These are phyloP conservation scores for Stylophora pistillata DNA, from an alignment of 64 coral and sea anemone species.

Conservation along the genomic window DNA sequence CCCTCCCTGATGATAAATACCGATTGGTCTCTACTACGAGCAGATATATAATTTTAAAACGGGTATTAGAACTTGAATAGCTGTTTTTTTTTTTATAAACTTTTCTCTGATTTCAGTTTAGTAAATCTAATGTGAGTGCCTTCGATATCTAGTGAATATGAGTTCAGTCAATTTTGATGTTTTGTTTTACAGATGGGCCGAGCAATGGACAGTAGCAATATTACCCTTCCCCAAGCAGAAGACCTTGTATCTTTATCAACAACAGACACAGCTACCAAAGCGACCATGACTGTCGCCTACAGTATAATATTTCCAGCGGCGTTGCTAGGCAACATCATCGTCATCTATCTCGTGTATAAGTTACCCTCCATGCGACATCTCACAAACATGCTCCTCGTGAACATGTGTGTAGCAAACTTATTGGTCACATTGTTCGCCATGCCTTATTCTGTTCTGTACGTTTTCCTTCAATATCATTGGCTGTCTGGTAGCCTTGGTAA, in stretches of 20 bases:
- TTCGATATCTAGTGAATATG: too few relatives aligned
- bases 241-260: not conserved
- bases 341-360: conserved; percentile 73
- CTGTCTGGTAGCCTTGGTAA: conserved; percentile 56
- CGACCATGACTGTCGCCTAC: conserved; percentile 60
- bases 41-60: too few relatives aligned
- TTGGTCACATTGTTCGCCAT: conserved; percentile 71
- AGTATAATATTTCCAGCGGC: conserved; percentile 63
- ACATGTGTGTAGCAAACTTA: conserved; percentile 85
- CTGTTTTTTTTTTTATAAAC: too few relatives aligned
- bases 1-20: too few relatives aligned
- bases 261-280: conserved; percentile 39
- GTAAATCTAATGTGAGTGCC: too few relatives aligned
- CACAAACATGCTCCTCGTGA: conserved; percentile 80
- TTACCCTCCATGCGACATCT: conserved; percentile 62
- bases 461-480: conserved; percentile 49
- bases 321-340: conserved; percentile 68
- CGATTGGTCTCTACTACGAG: too few relatives aligned
- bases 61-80: too few relatives aligned
- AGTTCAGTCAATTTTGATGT: too few relatives aligned
- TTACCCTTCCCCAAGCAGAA: not conserved
- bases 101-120: too few relatives aligned
- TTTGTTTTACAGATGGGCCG: too few relatives aligned
- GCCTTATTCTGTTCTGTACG: conserved; percentile 73
- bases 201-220: not conserved